Base-by-base conservation (phyloP, 2,113 vertebrate species). In the Platysternon megacephalum region DNA sequence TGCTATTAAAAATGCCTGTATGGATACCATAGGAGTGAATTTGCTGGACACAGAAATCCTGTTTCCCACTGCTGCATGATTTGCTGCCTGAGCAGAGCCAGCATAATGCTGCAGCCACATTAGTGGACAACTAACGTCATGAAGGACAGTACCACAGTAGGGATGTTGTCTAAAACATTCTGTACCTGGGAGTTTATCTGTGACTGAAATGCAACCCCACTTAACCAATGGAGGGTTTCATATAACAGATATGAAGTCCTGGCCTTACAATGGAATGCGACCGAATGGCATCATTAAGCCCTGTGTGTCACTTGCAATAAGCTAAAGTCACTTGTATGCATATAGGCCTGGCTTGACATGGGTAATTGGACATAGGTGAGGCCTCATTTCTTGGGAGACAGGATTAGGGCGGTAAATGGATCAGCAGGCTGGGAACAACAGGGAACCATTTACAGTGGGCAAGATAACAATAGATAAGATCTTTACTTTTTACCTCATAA, bases 71-170 rank as follows among this genome's bases (percentile, higher is more conserved):
- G 13, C 16, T 76, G 35, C 5, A 17, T 42, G 58, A 74, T 83
- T 39, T 0, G 1, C 48, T 4, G 4, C 0, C 8, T 2, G 11
- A 78, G 86, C 82, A 2, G 48, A 65, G 42, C 9, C 82, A 29
- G 85, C 11, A 1, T 39, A 24, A 46, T 42, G 1, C n/a, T 22
- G 65, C 42, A 35, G 16, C 49, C 65, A 1, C 74, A 52, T 51
- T 2, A 0, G 72, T 29, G 1, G 22, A 28, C 2, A 42, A 24
- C 61, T 72, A 29, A 19, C 10, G 2, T 11, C 32, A 44, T 48
- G 48, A 68, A 11, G 68, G 79, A 35, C 65, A 39, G 82, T 19
- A 2, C 2, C 0, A 80, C 17, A 55, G 48, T 29, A 5, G 85
- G 68, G 58, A 26, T 3, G 28, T 10, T 74, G 22, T 74, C n/a